These are phyloP conservation scores for Tribolium freemani DNA, from an alignment of 2,888 invertebrate genomes.

Conservation along the genomic window DNA sequence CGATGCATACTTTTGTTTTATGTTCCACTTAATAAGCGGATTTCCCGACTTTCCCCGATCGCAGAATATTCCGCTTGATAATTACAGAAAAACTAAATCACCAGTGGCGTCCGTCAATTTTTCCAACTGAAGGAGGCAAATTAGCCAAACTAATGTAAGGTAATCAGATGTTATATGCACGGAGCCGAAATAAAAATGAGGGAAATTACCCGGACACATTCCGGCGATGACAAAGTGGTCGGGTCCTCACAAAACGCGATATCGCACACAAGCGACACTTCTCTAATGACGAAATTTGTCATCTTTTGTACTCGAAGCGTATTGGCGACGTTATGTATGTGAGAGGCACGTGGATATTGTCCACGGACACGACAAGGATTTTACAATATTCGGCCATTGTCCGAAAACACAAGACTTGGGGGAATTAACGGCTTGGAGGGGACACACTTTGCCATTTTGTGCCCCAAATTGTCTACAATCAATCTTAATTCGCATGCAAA, in stretches of 20 bases:
- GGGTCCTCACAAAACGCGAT: constrained; percentile 59
- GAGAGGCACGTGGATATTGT: constrained; percentile 55
- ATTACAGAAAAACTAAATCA: constrained; percentile 6
- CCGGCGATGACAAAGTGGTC: constrained; percentile 59
- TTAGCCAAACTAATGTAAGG: constrained; percentile 55
- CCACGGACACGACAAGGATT: constrained; percentile 58
- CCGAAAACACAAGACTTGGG: constrained; percentile 9
- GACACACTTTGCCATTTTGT: background rate
- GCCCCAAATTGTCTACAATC: background rate
- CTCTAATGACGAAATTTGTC: constrained; percentile 63
- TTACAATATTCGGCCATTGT: constrained; percentile 39
- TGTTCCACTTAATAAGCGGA: constrained; percentile 52
- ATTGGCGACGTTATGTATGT: constrained; percentile 63
- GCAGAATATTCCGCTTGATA: background rate
- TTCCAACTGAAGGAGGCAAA: constrained; percentile 38
- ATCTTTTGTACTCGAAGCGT: constrained; percentile 63
- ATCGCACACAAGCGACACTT: constrained; percentile 59
- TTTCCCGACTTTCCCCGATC: constrained; percentile 37
- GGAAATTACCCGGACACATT: constrained; percentile 59
- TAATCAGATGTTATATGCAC: constrained; percentile 57
- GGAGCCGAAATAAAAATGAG: constrained; percentile 57
- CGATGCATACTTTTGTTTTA: constrained; percentile 60
- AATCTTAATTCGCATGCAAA: background rate
- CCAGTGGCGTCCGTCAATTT: constrained; percentile 37
- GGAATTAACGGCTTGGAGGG: background rate